Conservation (phyloP, 2,888 invertebrate genomes). For the Ochropleura leucogaster region DNA sequence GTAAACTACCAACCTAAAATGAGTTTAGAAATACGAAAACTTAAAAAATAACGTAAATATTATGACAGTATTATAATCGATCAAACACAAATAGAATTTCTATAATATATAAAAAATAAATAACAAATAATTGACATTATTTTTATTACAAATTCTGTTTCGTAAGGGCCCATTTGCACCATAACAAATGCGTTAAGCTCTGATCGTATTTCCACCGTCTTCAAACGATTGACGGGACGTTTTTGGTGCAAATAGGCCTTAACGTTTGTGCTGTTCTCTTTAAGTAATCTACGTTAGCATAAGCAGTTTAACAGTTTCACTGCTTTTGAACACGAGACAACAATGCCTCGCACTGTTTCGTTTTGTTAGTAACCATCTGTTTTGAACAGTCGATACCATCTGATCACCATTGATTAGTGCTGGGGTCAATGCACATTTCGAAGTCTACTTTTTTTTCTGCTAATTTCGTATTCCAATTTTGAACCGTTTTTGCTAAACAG, state of each 20-base stretch:
- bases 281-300: neutral
- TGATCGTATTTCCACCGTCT: neutral
- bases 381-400: constrained; percentile 20
- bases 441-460: neutral
- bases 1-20: neutral
- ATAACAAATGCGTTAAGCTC: neutral
- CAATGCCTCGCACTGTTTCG: constrained; percentile 25
- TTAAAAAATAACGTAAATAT: neutral
- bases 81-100: neutral
- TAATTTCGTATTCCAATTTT: neutral
- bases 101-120: neutral
- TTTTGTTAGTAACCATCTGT: constrained; percentile 5
- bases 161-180: neutral
- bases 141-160: neutral
- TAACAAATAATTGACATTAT: neutral
- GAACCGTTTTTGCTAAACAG: constrained; percentile 17
- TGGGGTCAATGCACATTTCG: neutral
- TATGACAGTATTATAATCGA: neutral
- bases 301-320: constrained; percentile 21
- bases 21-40: no score
- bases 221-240: neutral
- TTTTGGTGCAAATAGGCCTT: neutral
- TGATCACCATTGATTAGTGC: neutral
- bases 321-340: constrained; percentile 13
- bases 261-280: neutral